Percentiles rank a stretch among this genome's conserved stretches.
phyloP scores from a whole-genome alignment of 2,797 vertebrate species.

The Oryzias dopingdopingensis region DNA sequence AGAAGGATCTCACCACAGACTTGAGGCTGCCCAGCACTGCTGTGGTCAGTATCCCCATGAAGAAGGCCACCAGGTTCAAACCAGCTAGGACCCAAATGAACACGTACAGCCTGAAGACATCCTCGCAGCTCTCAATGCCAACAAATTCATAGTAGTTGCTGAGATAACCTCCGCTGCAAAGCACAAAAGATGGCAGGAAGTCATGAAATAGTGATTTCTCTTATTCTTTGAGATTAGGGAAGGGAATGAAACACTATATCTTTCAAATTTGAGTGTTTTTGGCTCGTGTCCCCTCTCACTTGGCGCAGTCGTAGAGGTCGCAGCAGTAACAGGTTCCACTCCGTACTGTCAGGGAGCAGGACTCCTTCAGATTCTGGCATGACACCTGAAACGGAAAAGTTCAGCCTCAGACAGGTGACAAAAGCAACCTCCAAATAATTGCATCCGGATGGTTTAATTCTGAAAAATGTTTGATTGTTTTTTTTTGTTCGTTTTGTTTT shows the following conservation, averaged over 20 bases:
- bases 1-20: constrained; percentile 54
- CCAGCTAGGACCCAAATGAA: constrained; percentile 67
- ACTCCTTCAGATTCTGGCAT: constrained; percentile 67
- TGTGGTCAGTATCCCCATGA: constrained; percentile 68
- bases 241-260: too few species aligned
- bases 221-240: too few species aligned
- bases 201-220: too few species aligned
- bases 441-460: not conserved
- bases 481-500: not conserved
- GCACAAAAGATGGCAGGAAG: constrained; percentile 7
- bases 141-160: constrained; percentile 78
- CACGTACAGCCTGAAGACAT: constrained; percentile 69
- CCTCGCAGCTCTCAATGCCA: constrained; percentile 73
- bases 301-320: constrained; percentile 78
- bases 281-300: constrained; percentile 55
- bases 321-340: constrained; percentile 81
- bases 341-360: constrained; percentile 67
- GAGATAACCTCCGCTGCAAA: constrained; percentile 73
- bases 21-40: constrained; percentile 76
- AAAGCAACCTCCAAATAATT: not conserved
- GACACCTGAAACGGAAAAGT: constrained; percentile 57
- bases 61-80: constrained; percentile 71
- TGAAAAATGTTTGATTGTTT: not conserved
- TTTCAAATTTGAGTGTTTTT: not conserved
- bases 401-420: not conserved